Conservation (phyloP, 2,797 vertebrate species). For the Glyptemys insculpta region DNA sequence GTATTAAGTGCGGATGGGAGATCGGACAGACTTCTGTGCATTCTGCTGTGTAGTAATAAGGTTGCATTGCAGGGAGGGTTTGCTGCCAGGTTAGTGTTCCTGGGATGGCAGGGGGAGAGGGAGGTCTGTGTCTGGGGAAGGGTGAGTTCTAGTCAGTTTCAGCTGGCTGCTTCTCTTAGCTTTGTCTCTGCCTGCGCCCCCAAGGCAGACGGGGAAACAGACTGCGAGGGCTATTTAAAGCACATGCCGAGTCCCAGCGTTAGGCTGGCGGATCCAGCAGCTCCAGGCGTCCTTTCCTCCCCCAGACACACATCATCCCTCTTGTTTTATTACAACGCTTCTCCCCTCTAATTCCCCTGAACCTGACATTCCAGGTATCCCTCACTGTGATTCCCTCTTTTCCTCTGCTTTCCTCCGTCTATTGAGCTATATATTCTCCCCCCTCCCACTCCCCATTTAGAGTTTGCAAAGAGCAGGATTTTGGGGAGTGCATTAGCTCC, state of each 20-base stretch:
- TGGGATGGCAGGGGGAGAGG: neutral
- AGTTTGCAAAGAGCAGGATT: neutral
- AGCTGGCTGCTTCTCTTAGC: neutral
- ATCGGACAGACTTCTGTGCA: too few species aligned
- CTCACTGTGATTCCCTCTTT: neutral
- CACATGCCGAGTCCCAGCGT: neutral
- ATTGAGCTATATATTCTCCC: too few species aligned
- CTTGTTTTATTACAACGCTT: neutral
- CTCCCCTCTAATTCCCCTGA: neutral
- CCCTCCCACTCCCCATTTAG: too few species aligned
- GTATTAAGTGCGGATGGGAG: neutral
- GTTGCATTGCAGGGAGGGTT: too few species aligned
- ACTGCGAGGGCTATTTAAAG: constrained; percentile 26
- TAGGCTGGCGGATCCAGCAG: neutral
- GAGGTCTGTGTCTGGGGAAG: constrained; percentile 20
- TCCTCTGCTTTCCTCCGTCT: neutral
- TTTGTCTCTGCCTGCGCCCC: neutral
- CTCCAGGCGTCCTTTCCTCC: neutral
- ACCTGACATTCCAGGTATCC: neutral
- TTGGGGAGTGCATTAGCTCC: neutral
- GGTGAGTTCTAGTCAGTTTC: neutral
- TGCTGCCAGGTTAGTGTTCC: neutral
- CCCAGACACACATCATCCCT: neutral
- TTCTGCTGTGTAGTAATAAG: too few species aligned
- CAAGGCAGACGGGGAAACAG: neutral